These are phyloP conservation scores for Ophraella communa DNA, from an alignment of 2,888 invertebrate genomes.

Conservation along the genomic window DNA sequence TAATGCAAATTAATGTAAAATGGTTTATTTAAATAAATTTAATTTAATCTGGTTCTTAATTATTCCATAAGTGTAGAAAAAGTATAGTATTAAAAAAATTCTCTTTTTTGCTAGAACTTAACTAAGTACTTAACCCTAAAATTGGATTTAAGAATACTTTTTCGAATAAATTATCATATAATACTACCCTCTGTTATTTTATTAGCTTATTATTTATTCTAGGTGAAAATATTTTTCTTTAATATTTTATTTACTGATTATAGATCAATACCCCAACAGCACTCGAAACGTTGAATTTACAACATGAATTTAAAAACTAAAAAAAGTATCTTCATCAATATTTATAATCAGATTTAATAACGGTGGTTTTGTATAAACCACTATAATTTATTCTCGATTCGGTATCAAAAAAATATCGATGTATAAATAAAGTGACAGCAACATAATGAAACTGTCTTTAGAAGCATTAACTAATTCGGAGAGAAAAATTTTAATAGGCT, in stretches of 20 bases:
- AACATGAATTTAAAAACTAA: constrained; percentile 2
- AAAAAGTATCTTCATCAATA: constrained; percentile 17
- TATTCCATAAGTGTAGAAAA: too few species aligned
- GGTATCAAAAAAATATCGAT: constrained; percentile 12
- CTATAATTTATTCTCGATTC: constrained; percentile 11
- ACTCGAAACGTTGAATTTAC: neutral
- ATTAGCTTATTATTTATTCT: too few species aligned
- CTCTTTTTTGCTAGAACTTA: too few species aligned
- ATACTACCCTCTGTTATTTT: too few species aligned
- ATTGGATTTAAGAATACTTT: too few species aligned
- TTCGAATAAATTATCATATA: too few species aligned
- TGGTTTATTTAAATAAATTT: too few species aligned
- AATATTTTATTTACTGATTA: neutral
- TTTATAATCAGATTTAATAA: constrained; percentile 26
- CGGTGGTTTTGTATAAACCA: neutral
- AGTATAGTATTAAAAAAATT: too few species aligned
- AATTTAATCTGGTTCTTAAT: too few species aligned
- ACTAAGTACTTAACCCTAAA: too few species aligned
- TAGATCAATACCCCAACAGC: neutral
- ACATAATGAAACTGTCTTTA: constrained; percentile 6
- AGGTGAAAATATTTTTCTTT: too few species aligned
- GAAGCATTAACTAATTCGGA: constrained; percentile 4
- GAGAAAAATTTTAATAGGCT: constrained; percentile 14
- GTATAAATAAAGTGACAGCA: constrained; percentile 14
- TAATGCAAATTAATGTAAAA: too few species aligned